Percentiles rank a stretch among this genome's conserved stretches.
Conservation (phyloP, 2,113 vertebrate genomes). For the Arothron firmamentum region DNA sequence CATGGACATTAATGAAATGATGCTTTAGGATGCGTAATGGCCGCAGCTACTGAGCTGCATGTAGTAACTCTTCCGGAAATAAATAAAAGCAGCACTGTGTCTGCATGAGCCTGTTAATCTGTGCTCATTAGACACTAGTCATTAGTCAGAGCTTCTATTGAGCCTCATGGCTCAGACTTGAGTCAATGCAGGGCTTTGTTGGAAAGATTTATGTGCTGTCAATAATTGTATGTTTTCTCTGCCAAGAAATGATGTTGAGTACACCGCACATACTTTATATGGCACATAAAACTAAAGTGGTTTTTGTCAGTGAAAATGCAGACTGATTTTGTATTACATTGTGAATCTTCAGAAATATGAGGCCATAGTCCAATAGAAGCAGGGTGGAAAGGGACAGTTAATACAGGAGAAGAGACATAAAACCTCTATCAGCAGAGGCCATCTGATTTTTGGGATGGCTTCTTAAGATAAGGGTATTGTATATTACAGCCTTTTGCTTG, state of each 20-base stretch:
- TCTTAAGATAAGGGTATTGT: too few species aligned
- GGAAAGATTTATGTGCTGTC: conserved; percentile 21
- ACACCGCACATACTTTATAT: neutral
- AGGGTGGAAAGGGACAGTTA: too few species aligned
- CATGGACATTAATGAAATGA: too few species aligned
- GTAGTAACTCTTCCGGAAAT: conserved; percentile 21
- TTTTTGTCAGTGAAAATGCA: too few species aligned
- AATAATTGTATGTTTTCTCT: conserved; percentile 32
- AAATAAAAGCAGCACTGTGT: conserved; percentile 31
- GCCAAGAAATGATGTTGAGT: neutral
- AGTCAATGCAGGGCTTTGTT: conserved; percentile 7
- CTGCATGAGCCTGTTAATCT: conserved; percentile 44
- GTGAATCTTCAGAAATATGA: too few species aligned
- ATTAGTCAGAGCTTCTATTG: conserved; percentile 29
- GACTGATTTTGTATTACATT: too few species aligned
- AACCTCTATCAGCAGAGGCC: too few species aligned
- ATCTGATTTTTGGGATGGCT: too few species aligned
- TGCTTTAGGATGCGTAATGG: neutral
- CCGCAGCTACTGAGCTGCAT: neutral
- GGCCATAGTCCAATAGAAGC: too few species aligned
- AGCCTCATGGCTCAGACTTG: conserved; percentile 26
- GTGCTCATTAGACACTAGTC: conserved; percentile 37
- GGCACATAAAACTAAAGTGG: neutral
- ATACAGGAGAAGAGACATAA: too few species aligned
- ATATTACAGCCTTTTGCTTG: conserved; percentile 17